Conservation (phyloP, 2,113 vertebrate genomes). For the Nannospalax galili region DNA sequence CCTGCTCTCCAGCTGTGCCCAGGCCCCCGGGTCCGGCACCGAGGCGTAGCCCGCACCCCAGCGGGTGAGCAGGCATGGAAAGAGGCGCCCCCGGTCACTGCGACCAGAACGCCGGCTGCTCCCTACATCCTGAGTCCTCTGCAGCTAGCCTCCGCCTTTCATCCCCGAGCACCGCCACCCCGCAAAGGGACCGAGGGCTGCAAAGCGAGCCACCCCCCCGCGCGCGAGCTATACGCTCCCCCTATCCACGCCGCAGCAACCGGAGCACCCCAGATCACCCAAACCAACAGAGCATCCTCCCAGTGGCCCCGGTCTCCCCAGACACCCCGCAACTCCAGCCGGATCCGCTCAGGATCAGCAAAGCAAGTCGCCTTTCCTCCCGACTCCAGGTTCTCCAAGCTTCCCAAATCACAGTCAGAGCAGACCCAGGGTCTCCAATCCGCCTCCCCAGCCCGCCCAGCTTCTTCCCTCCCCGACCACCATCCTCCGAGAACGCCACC, state of each 20-base stretch:
- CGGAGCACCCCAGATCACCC: not conserved
- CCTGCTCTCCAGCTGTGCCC: not conserved
- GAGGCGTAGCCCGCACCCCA: conserved; percentile 30
- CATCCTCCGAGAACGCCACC: conserved; percentile 9
- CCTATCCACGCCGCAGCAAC: not conserved
- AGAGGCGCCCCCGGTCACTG: not conserved
- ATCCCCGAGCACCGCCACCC: not conserved
- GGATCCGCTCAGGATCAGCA: not conserved
- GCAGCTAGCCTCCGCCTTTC: not conserved
- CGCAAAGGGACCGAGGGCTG: not conserved
- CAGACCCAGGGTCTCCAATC: not conserved
- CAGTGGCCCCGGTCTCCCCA: not conserved
- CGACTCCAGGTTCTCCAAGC: not conserved
- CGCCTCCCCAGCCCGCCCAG: not conserved
- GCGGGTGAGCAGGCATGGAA: not conserved
- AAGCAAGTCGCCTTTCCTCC: not conserved
- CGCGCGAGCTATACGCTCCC: not conserved
- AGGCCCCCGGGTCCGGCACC: not conserved
- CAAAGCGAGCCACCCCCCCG: not conserved
- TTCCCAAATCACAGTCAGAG: not conserved
- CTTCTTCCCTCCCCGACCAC: not conserved
- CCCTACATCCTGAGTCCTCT: not conserved
- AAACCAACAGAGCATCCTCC: conserved; percentile 33
- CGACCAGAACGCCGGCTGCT: conserved; percentile 2
- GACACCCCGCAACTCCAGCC: not conserved